A percentile compares a stretch with the other conserved stretches of the same genome.
Evolutionary conservation across 2,113 vertebrate genomes (phyloP).

Genomic region (Lanius collurio): DNA sequence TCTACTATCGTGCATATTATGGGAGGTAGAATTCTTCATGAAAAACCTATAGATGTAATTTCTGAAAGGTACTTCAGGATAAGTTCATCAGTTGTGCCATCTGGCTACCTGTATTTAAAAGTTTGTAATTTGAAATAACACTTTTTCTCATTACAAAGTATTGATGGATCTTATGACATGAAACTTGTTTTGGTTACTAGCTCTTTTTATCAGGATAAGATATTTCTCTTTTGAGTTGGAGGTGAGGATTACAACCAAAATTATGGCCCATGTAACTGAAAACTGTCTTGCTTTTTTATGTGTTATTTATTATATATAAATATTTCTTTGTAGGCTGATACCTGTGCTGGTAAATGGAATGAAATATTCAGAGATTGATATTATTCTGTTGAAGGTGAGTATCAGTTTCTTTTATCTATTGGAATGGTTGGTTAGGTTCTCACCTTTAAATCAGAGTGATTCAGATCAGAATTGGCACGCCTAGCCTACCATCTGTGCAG

Average conservation of each 20-base stretch:
- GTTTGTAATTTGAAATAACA: background rate
- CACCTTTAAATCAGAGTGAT: background rate
- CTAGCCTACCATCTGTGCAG: background rate
- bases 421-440: background rate
- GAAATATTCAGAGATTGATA: conserved; percentile 99
- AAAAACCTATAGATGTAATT: background rate
- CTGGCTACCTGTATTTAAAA: background rate
- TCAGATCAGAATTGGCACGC: background rate
- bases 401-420: background rate
- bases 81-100: background rate
- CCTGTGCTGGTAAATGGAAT: conserved; percentile 97
- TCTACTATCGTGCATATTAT: accelerated
- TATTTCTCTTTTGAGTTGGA: background rate
- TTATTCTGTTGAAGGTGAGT: conserved; percentile 95
- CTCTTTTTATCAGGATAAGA: background rate
- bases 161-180: background rate
- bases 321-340: conserved; percentile 82
- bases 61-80: background rate
- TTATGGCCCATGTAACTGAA: background rate
- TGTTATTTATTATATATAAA: background rate
- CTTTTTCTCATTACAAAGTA: background rate
- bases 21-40: background rate
- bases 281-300: background rate
- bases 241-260: background rate
- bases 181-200: background rate